Conservation (phyloP, 2,113 vertebrate genomes). For the Alligator mississippiensis region DNA sequence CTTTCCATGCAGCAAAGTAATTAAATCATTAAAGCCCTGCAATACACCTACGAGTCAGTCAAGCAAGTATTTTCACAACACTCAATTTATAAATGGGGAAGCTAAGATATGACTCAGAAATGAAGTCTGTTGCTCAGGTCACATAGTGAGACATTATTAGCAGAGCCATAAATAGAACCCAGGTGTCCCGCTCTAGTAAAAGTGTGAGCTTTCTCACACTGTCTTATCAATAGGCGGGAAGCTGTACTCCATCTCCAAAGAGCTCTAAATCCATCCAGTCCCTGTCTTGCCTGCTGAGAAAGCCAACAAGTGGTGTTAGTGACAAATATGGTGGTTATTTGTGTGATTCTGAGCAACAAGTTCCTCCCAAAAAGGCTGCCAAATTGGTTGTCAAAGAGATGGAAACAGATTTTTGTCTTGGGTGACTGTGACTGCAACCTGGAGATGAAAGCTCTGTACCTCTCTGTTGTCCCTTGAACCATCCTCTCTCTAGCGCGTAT, state of each 20-base stretch:
- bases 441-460: not conserved
- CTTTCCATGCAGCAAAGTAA: constrained; percentile 9
- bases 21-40: not conserved
- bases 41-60: not conserved
- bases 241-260: not conserved
- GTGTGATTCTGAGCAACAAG: not conserved
- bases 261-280: not conserved
- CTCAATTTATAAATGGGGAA: not conserved
- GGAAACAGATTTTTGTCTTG: not conserved
- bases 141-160: not conserved
- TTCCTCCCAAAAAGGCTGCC: not conserved
- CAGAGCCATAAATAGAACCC: constrained; percentile 29
- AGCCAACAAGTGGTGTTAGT: not conserved
- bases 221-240: not conserved
- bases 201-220: not conserved
- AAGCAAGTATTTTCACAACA: not conserved
- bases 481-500: not conserved
- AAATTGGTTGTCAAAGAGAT: not conserved
- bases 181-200: not conserved
- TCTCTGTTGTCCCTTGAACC: accelerated
- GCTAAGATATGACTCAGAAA: constrained; percentile 43
- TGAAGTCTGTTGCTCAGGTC: constrained; percentile 28
- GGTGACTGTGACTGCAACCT: not conserved
- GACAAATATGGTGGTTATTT: not conserved
- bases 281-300: not conserved